Conservation (phyloP, 2,113 vertebrate species). For the Pelusios castaneus region DNA sequence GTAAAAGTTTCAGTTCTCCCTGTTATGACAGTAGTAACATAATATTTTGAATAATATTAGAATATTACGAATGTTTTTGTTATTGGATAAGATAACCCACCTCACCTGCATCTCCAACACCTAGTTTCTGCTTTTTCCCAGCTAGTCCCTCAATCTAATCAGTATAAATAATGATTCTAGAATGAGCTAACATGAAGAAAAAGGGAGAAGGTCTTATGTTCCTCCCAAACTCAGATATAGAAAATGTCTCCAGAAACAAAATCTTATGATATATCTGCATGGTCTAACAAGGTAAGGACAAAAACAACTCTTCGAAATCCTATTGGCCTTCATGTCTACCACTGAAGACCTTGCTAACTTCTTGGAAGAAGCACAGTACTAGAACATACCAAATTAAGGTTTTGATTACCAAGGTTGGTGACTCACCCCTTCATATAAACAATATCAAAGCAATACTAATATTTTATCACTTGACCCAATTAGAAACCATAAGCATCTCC, state of each 20-base stretch:
- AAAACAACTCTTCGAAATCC: background rate
- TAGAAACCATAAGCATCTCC: accelerated
- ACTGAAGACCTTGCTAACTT: background rate
- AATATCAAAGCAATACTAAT: background rate
- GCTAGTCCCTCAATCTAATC: accelerated
- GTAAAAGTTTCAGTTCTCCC: too few species aligned
- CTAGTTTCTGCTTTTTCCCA: background rate
- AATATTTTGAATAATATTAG: background rate
- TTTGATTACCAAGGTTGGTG: background rate
- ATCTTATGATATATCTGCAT: background rate
- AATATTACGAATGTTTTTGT: background rate
- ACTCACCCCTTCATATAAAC: background rate
- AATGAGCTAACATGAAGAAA: background rate
- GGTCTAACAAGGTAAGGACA: accelerated
- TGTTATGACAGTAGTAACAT: accelerated
- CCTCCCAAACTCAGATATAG: background rate
- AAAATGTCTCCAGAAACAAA: background rate
- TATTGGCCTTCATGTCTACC: background rate
- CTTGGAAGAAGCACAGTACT: accelerated
- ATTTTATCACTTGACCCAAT: background rate
- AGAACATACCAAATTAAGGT: background rate
- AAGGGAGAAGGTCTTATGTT: background rate
- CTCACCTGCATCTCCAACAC: background rate
- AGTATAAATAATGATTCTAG: background rate
- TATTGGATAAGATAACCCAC: background rate